Conservation (phyloP, 2,113 vertebrate species). For the Pterocles orientalis region DNA sequence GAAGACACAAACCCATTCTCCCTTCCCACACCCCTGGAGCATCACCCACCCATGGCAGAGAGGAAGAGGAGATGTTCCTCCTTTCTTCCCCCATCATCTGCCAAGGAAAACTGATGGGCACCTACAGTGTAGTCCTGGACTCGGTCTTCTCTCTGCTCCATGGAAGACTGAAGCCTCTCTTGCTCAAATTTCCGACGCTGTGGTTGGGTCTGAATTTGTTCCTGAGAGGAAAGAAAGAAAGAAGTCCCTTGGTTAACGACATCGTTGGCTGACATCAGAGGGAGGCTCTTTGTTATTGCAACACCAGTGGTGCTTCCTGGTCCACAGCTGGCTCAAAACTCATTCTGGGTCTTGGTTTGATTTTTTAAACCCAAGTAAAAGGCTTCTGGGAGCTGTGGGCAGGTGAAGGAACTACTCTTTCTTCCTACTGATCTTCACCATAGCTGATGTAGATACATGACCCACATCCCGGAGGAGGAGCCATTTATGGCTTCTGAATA, state of each 20-base stretch:
- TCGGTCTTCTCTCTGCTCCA: neutral
- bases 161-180: slow-evolving; percentile 5
- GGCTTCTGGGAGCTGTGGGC: neutral
- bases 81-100: neutral
- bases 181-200: slow-evolving; percentile 26
- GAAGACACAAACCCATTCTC: neutral
- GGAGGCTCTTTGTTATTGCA: neutral
- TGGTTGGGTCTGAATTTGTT: slow-evolving; percentile 48
- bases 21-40: neutral
- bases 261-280: too few relatives aligned
- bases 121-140: neutral
- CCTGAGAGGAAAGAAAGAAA: slow-evolving; percentile 27
- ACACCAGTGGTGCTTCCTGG: too few relatives aligned
- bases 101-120: neutral
- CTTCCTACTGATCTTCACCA: neutral
- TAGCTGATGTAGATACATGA: too few relatives aligned
- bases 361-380: too few relatives aligned
- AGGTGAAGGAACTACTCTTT: too few relatives aligned
- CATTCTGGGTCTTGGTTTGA: neutral
- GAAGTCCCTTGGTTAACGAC: too few relatives aligned
- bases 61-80: neutral
- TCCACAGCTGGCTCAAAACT: neutral
- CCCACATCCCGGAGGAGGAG: neutral
- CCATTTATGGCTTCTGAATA: neutral
- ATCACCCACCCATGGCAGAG: neutral